Conservation (phyloP, 2,888 invertebrate genomes). For the Tethea ocularis region DNA sequence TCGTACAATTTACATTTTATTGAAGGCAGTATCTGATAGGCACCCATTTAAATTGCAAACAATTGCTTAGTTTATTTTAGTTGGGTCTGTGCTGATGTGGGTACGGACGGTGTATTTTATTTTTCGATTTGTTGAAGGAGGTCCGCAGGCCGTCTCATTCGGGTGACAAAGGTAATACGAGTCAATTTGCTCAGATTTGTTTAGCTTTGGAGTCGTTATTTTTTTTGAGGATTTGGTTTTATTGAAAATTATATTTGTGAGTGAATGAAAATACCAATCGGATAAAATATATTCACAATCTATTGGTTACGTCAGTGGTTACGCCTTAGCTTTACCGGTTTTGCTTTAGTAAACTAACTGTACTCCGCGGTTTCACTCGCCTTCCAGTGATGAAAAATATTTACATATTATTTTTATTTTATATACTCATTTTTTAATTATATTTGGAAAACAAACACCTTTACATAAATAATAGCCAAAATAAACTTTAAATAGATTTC, state of each 20-base stretch:
- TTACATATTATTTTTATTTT: too few species aligned
- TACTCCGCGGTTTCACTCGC: too few species aligned
- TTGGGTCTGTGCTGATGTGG: slow-evolving; percentile 3
- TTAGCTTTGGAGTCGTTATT: not conserved
- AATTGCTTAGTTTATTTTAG: slow-evolving; percentile 1
- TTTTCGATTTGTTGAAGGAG: slow-evolving; percentile 1
- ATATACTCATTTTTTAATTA: too few species aligned
- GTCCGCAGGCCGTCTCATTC: not conserved
- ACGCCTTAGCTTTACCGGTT: too few species aligned
- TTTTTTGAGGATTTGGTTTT: not conserved
- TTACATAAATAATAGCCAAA: too few species aligned
- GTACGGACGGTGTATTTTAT: not conserved
- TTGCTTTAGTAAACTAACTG: too few species aligned
- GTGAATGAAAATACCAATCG: too few species aligned
- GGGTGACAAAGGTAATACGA: not conserved
- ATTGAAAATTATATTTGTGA: not conserved
- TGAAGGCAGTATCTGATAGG: not conserved
- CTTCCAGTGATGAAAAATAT: too few species aligned
- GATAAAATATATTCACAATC: too few species aligned
- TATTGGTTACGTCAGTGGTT: too few species aligned
- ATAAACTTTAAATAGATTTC: too few species aligned
- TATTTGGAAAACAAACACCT: too few species aligned
- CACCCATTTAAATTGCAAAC: not conserved
- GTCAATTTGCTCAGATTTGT: slow-evolving; percentile 4
- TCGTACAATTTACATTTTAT: slow-evolving; percentile 1